Conservation (phyloP, 1,140 invertebrate genomes). For the Grapholita molesta region DNA sequence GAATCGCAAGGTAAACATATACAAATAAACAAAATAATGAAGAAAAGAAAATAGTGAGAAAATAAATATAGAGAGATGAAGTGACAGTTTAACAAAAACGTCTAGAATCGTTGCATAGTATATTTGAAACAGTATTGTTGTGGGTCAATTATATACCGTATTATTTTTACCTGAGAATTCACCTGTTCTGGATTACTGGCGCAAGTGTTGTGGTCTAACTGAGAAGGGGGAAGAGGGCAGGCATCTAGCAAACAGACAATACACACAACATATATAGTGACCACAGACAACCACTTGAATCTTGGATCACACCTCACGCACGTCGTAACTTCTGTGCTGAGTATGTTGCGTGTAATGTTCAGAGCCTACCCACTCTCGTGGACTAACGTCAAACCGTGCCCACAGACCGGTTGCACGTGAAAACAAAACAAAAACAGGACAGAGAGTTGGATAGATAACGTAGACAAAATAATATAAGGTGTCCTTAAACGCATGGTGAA, state of each 20-base stretch:
- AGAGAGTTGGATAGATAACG: conserved; percentile 65
- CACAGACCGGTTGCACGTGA: not conserved
- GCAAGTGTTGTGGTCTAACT: conserved; percentile 82
- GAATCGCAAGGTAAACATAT: conserved; percentile 49
- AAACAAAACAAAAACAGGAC: conserved; percentile 64
- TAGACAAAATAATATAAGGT: conserved; percentile 44
- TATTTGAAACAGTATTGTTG: conserved; percentile 67
- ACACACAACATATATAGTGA: conserved; percentile 79
- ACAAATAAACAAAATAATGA: conserved; percentile 43
- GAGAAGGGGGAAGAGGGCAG: conserved; percentile 83
- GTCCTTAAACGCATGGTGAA: conserved; percentile 4
- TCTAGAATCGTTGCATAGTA: conserved; percentile 72
- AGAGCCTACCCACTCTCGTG: conserved; percentile 60
- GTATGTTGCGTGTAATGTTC: conserved; percentile 74
- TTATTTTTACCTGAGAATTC: conserved; percentile 76
- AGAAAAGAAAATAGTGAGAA: conserved; percentile 54
- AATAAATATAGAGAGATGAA: conserved; percentile 70
- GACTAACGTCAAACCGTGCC: conserved; percentile 11
- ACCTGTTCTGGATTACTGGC: conserved; percentile 79
- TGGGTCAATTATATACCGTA: conserved; percentile 74
- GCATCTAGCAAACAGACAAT: conserved; percentile 82
- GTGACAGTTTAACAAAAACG: conserved; percentile 68
- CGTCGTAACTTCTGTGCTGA: conserved; percentile 64
- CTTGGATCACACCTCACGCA: conserved; percentile 76
- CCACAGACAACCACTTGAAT: conserved; percentile 75